phyloP scores from a whole-genome alignment of 2,113 vertebrate species.

The Ariopsis seemanni region DNA sequence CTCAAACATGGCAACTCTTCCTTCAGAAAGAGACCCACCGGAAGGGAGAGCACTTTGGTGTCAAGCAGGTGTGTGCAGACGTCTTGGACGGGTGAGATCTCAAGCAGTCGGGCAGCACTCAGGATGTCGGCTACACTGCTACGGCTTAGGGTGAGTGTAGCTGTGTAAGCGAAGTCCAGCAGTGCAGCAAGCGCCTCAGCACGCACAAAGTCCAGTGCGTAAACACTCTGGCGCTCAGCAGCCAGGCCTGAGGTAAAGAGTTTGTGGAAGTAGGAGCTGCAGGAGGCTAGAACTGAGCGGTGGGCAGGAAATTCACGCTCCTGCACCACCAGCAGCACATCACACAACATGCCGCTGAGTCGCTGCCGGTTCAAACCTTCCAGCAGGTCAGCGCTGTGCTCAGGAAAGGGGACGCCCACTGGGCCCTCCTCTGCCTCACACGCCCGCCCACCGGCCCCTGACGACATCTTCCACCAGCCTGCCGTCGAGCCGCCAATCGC shows the following conservation, averaged over 20 bases:
- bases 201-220: conserved; percentile 92
- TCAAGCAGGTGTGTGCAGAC: conserved; percentile 97
- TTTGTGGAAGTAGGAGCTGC: conserved; percentile 98
- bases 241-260: conserved; percentile 94
- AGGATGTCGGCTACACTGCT: conserved; percentile 91
- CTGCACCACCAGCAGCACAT: conserved; percentile 91
- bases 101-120: conserved; percentile 89
- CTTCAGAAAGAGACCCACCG: conserved; percentile 59
- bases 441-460: conserved; percentile 67
- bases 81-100: conserved; percentile 90
- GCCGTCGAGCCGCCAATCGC: conserved; percentile 80
- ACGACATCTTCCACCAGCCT: conserved; percentile 86
- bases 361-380: conserved; percentile 93
- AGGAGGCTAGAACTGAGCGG: conserved; percentile 95
- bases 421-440: conserved; percentile 88
- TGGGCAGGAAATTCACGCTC: conserved; percentile 95
- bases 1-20: background rate
- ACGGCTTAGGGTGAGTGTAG: conserved; percentile 93
- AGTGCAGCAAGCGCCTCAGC: conserved; percentile 89
- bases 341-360: conserved; percentile 89
- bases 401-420: conserved; percentile 97
- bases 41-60: conserved; percentile 90
- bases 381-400: conserved; percentile 96
- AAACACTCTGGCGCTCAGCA: conserved; percentile 93
- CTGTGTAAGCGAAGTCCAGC: conserved; percentile 97